Percentiles rank a stretch among this genome's conserved stretches.
phyloP scores from a whole-genome alignment of 2,888 invertebrate genomes.

The Acholoe squamosa region DNA sequence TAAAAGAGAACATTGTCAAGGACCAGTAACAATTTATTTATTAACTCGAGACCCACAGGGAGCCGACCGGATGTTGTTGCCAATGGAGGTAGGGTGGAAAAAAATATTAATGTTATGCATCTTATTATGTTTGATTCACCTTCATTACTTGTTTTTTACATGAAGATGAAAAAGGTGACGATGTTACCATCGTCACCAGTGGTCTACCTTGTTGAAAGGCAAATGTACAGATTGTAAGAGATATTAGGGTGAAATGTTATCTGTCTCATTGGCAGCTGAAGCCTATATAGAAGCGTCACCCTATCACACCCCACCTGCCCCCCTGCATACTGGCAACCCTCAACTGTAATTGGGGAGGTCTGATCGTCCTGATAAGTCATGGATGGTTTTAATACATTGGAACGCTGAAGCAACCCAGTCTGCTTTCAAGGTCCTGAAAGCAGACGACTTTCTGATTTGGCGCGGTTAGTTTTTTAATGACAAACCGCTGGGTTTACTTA shows the following conservation, averaged over 20 bases:
- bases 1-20: neutral
- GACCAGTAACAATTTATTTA: conserved; percentile 18
- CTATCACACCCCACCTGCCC: neutral
- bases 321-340: neutral
- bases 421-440: neutral
- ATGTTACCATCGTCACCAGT: neutral
- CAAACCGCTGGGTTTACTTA: neutral
- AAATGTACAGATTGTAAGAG: neutral
- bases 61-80: conserved; percentile 63
- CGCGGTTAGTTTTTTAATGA: conserved; percentile 5
- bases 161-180: neutral
- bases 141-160: neutral
- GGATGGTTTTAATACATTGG: conserved; percentile 2
- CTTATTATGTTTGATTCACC: neutral
- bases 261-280: neutral
- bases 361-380: conserved; percentile 40
- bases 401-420: neutral
- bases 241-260: neutral
- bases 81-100: conserved; percentile 60
- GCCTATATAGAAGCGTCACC: neutral
- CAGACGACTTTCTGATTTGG: conserved; percentile 18
- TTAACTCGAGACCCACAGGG: neutral
- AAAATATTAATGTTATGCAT: neutral
- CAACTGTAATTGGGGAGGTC: conserved; percentile 23
- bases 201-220: neutral